phyloP scores from a whole-genome alignment of 2,797 vertebrate species.

The Gallirallus australis region DNA sequence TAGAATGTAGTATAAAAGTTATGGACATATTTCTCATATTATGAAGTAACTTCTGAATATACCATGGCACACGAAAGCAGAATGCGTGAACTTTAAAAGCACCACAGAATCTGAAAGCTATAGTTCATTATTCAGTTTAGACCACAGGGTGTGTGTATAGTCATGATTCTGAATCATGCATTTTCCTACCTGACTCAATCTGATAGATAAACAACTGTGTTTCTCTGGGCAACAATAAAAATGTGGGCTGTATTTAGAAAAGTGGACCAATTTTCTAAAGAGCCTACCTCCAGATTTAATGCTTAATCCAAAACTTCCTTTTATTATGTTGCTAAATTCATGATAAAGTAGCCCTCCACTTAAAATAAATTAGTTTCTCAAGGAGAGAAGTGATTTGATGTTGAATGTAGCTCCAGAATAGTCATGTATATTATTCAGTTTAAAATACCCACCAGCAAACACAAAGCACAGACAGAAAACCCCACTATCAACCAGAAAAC shows the following conservation, averaged over 20 bases:
- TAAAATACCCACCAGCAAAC: background rate
- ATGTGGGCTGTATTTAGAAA: background rate
- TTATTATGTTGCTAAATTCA: background rate
- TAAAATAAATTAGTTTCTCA: background rate
- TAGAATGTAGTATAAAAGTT: background rate
- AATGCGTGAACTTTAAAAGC: background rate
- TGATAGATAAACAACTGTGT: background rate
- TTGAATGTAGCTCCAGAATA: background rate
- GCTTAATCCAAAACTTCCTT: background rate
- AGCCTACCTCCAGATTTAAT: background rate
- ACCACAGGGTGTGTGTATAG: background rate
- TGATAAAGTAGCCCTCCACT: background rate
- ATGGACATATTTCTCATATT: background rate
- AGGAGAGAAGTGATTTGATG: background rate
- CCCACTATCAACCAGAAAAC: too few species aligned
- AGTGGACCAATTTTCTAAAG: background rate
- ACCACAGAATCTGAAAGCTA: background rate
- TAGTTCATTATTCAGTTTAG: slow-evolving; percentile 38
- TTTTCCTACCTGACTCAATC: slow-evolving; percentile 22
- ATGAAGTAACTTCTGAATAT: background rate
- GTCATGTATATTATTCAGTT: background rate
- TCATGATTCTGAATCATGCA: slow-evolving; percentile 5
- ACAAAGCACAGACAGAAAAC: background rate
- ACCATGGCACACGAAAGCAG: background rate
- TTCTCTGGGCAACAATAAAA: background rate